Conservation (phyloP, 2,888 invertebrate genomes). For the Synergus gifuensis region DNA sequence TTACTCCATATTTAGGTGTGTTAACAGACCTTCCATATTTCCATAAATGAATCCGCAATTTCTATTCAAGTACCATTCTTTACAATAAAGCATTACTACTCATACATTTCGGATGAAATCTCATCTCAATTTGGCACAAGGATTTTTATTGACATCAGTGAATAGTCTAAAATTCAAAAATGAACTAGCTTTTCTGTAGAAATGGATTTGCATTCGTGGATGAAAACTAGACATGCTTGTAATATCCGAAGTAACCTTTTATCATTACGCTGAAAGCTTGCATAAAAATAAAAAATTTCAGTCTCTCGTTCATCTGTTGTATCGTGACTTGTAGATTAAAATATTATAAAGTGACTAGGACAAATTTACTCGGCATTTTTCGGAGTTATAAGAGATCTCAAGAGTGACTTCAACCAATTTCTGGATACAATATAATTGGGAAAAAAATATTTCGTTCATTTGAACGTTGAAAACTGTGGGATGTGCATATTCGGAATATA, state of each 20-base stretch:
- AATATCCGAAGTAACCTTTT: not conserved
- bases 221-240: not conserved
- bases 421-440: too few relatives aligned
- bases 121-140: constrained; percentile 1
- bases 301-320: not conserved
- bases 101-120: not conserved
- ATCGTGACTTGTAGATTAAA: not conserved
- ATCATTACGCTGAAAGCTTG: not conserved
- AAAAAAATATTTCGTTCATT: too few relatives aligned
- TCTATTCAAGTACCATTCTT: not conserved
- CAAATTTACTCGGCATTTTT: too few relatives aligned
- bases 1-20: too few relatives aligned
- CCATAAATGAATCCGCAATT: too few relatives aligned
- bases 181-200: not conserved
- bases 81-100: not conserved
- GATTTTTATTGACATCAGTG: not conserved
- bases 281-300: not conserved
- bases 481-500: too few relatives aligned
- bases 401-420: too few relatives aligned
- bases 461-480: too few relatives aligned
- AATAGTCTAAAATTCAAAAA: not conserved
- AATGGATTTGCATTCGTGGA: not conserved
- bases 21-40: too few relatives aligned
- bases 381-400: too few relatives aligned
- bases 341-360: not conserved